Base-by-base conservation (phyloP, 2,797 vertebrate species). In the Channallabes apus region DNA sequence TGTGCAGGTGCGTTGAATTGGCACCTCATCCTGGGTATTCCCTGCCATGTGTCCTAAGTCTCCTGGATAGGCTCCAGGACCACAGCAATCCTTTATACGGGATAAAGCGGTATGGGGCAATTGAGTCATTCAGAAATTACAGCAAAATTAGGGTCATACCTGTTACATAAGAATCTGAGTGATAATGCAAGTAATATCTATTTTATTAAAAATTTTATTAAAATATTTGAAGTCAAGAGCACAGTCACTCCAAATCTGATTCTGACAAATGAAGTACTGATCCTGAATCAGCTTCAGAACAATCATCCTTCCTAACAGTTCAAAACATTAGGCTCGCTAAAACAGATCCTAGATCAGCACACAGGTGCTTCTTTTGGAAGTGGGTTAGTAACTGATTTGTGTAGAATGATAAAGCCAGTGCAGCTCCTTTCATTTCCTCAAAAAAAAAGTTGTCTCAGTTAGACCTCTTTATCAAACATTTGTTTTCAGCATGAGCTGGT, bases 381-480 rank as follows among this genome's bases (percentile, higher is more conserved):
- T 4, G n/a, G 11, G 54, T 12, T 51, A n/a, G 35, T 54, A 72
- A 86, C 35, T 78, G 62, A 82, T 82, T 82, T 77, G 29, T 6
- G 6, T 11, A n/a, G 15, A 6, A 71, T 17, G 71, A 59, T 35
- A 67, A 77, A 67, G 6, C 61, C 35, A 27, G 73, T 22, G 32
- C 27, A 51, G 65, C 62, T 72, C n/a, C 17, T 67, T 85, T 67
- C 8, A 64, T 80, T 65, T 64, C 59, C 11, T 46, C 1, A 61
- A 38, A 80, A 61, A 7, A 24, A 78, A 24, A 78, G 20, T 67
- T 17, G 65, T 78, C 73, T 86, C 27, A 8, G 29, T 62, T 67
- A 73, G 61, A 41, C 67, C 56, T 65, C 82, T 64, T 17, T 59
- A 65, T 51, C 15, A 84, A 80, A 67, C 71, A 14, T 73, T 86